A percentile compares a stretch with the other conserved stretches of the same genome.
Conservation (phyloP, 2,113 vertebrate genomes). For the Hyla sarda region DNA sequence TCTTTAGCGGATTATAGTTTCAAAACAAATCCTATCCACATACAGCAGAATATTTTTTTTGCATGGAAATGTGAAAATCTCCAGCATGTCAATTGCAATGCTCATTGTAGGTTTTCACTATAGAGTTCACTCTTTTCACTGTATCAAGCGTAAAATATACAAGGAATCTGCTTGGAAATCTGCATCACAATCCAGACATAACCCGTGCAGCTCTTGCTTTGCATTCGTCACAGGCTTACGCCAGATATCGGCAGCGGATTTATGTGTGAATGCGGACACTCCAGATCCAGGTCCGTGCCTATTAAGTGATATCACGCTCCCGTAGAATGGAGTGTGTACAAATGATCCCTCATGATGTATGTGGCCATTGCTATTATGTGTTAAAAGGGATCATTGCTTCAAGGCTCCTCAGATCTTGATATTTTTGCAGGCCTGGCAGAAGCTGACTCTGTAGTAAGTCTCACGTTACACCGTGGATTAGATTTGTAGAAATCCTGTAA, state of each 20-base stretch:
- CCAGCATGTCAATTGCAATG: too few species aligned
- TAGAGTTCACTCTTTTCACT: too few species aligned
- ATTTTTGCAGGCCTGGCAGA: constrained; percentile 76
- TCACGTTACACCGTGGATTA: constrained; percentile 87
- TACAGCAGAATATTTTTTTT: too few species aligned
- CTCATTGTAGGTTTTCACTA: too few species aligned
- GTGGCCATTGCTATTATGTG: constrained; percentile 71
- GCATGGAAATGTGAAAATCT: too few species aligned
- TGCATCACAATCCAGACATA: too few species aligned
- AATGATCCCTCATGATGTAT: constrained; percentile 65
- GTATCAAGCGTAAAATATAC: too few species aligned
- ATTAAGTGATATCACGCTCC: constrained; percentile 4
- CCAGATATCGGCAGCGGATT: too few species aligned
- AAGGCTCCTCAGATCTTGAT: constrained; percentile 68
- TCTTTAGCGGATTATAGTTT: not conserved
- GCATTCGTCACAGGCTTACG: too few species aligned
- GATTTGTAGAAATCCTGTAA: constrained; percentile 89
- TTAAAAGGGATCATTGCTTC: constrained; percentile 75
- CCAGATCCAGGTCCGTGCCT: not conserved
- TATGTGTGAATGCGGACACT: not conserved
- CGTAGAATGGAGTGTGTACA: constrained; percentile 52
- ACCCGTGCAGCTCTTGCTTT: too few species aligned
- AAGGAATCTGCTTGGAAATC: too few species aligned
- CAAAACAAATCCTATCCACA: not conserved
- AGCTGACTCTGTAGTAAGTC: constrained; percentile 81